phyloP scores from a whole-genome alignment of 2,797 vertebrate genomes.

The Spinibarbus caldwelli region DNA sequence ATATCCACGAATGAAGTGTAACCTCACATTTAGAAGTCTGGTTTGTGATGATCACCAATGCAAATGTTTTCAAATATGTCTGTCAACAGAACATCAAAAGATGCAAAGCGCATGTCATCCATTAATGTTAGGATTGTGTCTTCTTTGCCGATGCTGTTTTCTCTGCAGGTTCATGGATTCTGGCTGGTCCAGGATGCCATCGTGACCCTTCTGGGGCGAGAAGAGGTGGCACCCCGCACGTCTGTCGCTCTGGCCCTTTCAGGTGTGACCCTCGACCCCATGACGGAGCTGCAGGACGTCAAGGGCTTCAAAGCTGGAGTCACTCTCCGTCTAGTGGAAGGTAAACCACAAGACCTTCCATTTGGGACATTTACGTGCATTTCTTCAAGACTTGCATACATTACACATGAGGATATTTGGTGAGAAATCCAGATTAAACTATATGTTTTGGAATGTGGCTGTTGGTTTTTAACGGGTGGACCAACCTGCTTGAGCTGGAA shows the following conservation, averaged over 20 bases:
- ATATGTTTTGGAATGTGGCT: background rate
- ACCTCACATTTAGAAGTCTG: background rate
- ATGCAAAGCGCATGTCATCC: background rate
- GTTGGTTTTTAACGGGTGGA: background rate
- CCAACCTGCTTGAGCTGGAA: no score
- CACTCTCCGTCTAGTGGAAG: constrained; percentile 78
- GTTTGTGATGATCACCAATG: background rate
- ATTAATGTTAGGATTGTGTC: background rate
- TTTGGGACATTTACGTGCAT: background rate
- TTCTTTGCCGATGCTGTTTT: background rate
- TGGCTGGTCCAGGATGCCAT: constrained; percentile 82
- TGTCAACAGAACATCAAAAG: background rate
- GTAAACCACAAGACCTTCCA: constrained; percentile 58
- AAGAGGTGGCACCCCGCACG: constrained; percentile 79
- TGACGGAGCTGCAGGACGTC: constrained; percentile 71
- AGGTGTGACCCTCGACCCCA: constrained; percentile 73
- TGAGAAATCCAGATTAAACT: background rate
- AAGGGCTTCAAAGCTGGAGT: constrained; percentile 79
- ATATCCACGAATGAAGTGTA: no score
- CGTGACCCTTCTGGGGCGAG: constrained; percentile 69
- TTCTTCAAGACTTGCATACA: background rate
- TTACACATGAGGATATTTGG: background rate
- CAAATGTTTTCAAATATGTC: background rate
- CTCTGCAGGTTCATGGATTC: constrained; percentile 76
- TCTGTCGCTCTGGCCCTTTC: constrained; percentile 72